A percentile compares a stretch with the other conserved stretches of the same genome.
These are phyloP conservation scores for Megaptera novaeangliae DNA, from an alignment of 2,113 vertebrate genomes.

Conservation along the genomic window DNA sequence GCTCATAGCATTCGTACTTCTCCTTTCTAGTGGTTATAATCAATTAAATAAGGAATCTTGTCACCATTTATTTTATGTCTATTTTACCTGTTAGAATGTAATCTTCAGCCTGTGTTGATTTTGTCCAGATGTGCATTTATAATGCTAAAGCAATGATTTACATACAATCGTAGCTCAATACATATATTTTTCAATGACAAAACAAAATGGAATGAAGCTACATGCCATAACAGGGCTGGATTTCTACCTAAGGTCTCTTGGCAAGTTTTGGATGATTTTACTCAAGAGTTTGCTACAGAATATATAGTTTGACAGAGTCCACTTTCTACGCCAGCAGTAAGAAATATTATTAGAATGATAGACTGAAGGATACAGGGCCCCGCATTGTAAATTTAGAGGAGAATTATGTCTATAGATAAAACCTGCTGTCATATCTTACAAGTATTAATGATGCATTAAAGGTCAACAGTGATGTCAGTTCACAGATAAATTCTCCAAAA, in stretches of 20 bases:
- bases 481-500: not conserved
- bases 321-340: not conserved
- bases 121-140: not conserved
- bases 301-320: not conserved
- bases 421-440: not conserved
- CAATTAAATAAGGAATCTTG: not conserved
- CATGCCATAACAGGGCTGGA: not conserved
- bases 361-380: not conserved
- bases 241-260: not conserved
- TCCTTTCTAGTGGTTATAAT: not conserved
- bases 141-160: not conserved
- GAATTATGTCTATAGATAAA: not conserved
- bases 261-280: not conserved
- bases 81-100: not conserved
- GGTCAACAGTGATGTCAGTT: not conserved
- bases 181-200: not conserved
- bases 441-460: not conserved
- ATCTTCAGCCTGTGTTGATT: not conserved
- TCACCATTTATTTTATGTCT: not conserved
- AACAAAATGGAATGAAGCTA: not conserved
- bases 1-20: no score
- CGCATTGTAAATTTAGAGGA: not conserved
- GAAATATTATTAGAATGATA: not conserved
- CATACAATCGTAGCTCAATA: not conserved
- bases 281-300: not conserved